Evolutionary conservation across 1,140 invertebrate species (phyloP).

Genomic region (Dryas iulia): DNA sequence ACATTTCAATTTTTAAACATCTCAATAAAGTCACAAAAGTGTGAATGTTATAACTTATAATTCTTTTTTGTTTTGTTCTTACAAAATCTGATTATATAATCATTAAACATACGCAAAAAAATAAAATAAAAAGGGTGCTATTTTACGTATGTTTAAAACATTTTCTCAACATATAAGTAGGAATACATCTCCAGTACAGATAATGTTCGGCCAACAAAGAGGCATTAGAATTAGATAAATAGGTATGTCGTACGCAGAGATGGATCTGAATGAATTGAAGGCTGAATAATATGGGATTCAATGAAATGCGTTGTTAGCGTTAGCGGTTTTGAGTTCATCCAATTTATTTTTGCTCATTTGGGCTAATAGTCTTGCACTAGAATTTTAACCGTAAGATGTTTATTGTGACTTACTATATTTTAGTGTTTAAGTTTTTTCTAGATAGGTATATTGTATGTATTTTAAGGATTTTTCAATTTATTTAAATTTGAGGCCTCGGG

Average conservation of each 20-base stretch:
- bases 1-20: too few species aligned
- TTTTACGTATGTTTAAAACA: neutral
- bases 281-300: conserved; percentile 30
- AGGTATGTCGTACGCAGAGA: conserved; percentile 27
- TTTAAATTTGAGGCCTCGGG: too few species aligned
- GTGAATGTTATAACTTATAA: too few species aligned
- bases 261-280: conserved; percentile 33
- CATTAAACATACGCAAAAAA: too few species aligned
- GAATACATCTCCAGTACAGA: neutral
- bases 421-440: too few species aligned
- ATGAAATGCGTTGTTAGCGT: conserved; percentile 33
- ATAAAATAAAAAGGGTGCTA: too few species aligned
- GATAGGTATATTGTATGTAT: too few species aligned
- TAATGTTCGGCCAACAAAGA: conserved; percentile 26
- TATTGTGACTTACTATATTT: conserved; percentile 20
- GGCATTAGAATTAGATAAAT: conserved; percentile 31
- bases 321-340: conserved; percentile 32
- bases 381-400: conserved; percentile 27
- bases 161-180: neutral
- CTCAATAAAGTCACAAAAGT: too few species aligned
- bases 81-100: too few species aligned
- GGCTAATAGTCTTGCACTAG: conserved; percentile 34
- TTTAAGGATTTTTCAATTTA: neutral
- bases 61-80: too few species aligned
- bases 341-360: conserved; percentile 37